Base-by-base conservation (phyloP, 2,797 vertebrate genomes). In the Myripristis jacobus region DNA sequence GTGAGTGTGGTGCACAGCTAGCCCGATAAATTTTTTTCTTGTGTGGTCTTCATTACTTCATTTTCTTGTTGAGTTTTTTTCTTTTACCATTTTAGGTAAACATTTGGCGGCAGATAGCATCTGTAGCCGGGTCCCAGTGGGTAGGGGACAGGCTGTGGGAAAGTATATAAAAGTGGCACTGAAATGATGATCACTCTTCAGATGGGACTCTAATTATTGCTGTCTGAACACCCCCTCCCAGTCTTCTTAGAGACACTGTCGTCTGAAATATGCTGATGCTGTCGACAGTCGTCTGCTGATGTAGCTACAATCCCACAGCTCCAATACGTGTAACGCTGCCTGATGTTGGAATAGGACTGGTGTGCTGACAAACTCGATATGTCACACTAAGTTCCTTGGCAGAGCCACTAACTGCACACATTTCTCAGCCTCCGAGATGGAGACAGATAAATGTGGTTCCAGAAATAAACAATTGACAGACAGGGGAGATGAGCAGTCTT, bases 141-240 rank as follows among this genome's bases (percentile, higher is more conserved):
- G 87, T 76, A 72, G 78, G 84, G 89, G 87, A 92, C 92, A 90
- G 91, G 86, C 94, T 93, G 94, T 95, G 94, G 94, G 94, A 95
- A 95, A 95, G 92, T 91, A 91, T 89, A 89, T 91, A 90, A 86
- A 88, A 92, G 91, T 88, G 90, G 77, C 88, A 88, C 83, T 84
- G 77, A 90, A 89, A 90, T 84, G 82, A 92, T 88, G 91, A 93
- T 94, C 88, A 86, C 86, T 88, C 84, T 82, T 84, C 86, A 91
- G 90, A 93, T 93, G 91, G 83, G 86, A 92, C 88, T 66, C 54
- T 91, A 92, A 94, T 94, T 88, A 87, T 86, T 83, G 80, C 80
- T 83, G 88, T 91, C 90, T 90, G 88, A 92, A 88, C 88, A 88
- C 88, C 88, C 89, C 87, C 90, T 92, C 90, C 91, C 91, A 82